These are phyloP conservation scores for Charanyca ferruginea DNA, from an alignment of 2,888 invertebrate species.

Conservation along the genomic window DNA sequence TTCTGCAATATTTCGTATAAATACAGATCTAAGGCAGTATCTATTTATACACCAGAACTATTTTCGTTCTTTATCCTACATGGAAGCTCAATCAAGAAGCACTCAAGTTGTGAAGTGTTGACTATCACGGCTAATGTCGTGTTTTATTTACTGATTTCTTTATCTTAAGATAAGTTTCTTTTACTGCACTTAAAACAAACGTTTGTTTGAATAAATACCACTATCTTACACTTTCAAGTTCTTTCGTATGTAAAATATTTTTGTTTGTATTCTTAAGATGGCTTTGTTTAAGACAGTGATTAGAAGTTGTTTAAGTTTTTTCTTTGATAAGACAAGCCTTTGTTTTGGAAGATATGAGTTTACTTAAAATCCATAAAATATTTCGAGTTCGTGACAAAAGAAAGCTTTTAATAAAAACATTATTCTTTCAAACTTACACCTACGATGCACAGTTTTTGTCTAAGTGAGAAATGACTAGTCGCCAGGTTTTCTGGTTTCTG, in stretches of 20 bases:
- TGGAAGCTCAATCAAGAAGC: conserved; percentile 63
- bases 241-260: conserved; percentile 35
- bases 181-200: conserved; percentile 57
- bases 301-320: conserved; percentile 40
- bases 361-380: conserved; percentile 10
- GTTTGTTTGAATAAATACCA: conserved; percentile 55
- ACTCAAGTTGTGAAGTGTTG: conserved; percentile 57
- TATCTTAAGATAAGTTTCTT: conserved; percentile 64
- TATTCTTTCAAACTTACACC: not conserved
- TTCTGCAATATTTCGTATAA: no score
- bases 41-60: conserved; percentile 35
- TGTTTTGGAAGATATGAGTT: conserved; percentile 25
- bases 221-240: conserved; percentile 55
- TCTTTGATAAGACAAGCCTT: conserved; percentile 44
- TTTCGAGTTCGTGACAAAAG: not conserved
- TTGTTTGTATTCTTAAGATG: conserved; percentile 36
- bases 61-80: conserved; percentile 56
- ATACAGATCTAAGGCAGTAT: no score
- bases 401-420: conserved; percentile 17
- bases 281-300: conserved; percentile 42
- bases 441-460: no score
- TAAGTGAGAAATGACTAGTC: no score
- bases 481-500: no score
- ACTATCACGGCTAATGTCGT: conserved; percentile 54
- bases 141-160: conserved; percentile 63